Percentiles rank a stretch among this genome's conserved stretches.
Evolutionary conservation across 2,888 invertebrate species (phyloP).

Genomic region (Agrotis puta): DNA sequence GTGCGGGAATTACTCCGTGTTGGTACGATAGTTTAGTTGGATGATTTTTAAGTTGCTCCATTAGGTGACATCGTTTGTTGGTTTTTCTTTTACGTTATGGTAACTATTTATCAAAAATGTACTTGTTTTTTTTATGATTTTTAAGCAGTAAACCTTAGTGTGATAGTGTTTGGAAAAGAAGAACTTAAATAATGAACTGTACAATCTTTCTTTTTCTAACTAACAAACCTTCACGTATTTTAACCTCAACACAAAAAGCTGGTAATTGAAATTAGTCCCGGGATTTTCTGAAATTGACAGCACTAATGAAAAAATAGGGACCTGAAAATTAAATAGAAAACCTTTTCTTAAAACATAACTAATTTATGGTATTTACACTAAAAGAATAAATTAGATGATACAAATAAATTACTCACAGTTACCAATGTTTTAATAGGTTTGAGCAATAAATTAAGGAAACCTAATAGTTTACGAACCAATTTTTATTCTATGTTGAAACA

Average conservation of each 20-base stretch:
- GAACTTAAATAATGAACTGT: too few relatives aligned
- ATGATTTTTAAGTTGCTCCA: not conserved
- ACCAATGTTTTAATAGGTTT: constrained; percentile 18
- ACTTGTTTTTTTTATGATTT: too few relatives aligned
- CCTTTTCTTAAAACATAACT: not conserved
- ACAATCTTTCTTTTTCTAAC: too few relatives aligned
- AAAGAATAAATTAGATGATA: constrained; percentile 8
- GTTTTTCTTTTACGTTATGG: too few relatives aligned
- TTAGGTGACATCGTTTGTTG: constrained; percentile 3
- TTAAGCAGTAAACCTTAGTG: too few relatives aligned
- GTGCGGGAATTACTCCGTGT: constrained; percentile 40
- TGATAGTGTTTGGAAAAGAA: too few relatives aligned
- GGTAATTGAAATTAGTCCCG: constrained; percentile 3
- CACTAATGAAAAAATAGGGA: not conserved
- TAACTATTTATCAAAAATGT: too few relatives aligned
- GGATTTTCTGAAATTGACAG: constrained; percentile 14
- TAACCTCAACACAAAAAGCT: not conserved
- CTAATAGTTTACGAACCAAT: not conserved
- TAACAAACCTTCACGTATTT: too few relatives aligned
- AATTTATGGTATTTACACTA: not conserved
- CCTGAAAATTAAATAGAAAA: not conserved
- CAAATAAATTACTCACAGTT: not conserved
- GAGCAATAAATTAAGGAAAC: not conserved
- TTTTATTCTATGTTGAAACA: not conserved
- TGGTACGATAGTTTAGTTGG: constrained; percentile 12